Base-by-base conservation (phyloP, 23 tunicate species). In the Ascidia mentula region DNA sequence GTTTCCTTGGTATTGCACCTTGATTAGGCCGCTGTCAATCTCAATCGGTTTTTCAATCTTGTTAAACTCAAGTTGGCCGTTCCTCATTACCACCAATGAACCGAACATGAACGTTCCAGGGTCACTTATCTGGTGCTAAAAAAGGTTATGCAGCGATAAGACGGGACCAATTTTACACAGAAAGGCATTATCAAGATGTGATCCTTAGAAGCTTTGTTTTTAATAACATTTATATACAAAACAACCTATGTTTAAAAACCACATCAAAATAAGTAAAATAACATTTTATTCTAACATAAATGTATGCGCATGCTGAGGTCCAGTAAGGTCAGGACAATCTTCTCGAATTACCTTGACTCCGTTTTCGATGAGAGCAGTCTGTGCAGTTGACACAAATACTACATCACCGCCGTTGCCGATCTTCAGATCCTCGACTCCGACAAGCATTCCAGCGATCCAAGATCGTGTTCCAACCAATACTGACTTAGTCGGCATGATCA, bases 1-100 rank as follows among this genome's bases (percentile, higher is more conserved):
- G 20, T 77, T 35, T 32, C 70, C 81, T 77, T 77, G 81, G 39
- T 77, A 77, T 46, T 77, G 81, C 34, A 77, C 81, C 45, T 77
- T 77, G 46, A 77, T 35, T 38, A 77, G 31, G 7, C 81, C 81
- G 39, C 34, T 36, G n/a, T 77, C 59, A 7, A 77, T 45, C 32
- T 77, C 70, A 24, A 77, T 38, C 18, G 70, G 70, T 34, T 32
- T 46, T 20, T 77, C 59, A 32, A 77, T 33, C 40, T 77, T 77
- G 31, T 77, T 40, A 24, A 77, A 46, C 71, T 77, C 81, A 24
- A 46, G 34, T 45, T 34, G 37, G 0, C 81, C 81, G 31, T 36
- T 36, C 18, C 81, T 45, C 40, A 33, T 59, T 18, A 77, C 39
- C 13, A 53, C 45, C 60, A 77, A 32, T n/a, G 38, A 32, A 32